These are phyloP conservation scores for Tauraco hartlaubi DNA, from an alignment of 2,797 vertebrate species.

Conservation along the genomic window DNA sequence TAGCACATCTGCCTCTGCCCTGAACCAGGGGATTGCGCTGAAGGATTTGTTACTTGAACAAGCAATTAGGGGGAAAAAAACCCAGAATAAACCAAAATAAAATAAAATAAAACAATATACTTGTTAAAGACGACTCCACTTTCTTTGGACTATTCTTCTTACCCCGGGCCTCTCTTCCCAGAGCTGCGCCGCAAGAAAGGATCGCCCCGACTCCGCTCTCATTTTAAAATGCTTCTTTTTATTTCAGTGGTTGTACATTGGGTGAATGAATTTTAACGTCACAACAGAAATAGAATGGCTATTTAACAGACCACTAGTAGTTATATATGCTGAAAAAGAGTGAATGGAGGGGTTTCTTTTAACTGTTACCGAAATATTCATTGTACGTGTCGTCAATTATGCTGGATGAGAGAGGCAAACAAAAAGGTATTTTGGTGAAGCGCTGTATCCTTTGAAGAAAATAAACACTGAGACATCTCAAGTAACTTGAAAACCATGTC, in stretches of 20 bases:
- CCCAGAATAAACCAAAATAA: too few relatives aligned
- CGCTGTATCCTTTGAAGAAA: constrained; percentile 66
- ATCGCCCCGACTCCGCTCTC: neutral
- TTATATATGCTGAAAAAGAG: constrained; percentile 80
- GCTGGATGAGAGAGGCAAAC: constrained; percentile 79
- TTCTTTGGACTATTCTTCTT: neutral
- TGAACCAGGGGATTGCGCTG: fast-evolving
- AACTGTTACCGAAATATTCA: constrained; percentile 77
- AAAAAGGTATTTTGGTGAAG: constrained; percentile 77
- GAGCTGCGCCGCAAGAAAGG: neutral
- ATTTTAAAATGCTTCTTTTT: constrained; percentile 86
- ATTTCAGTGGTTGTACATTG: constrained; percentile 86
- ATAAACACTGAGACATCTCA: constrained; percentile 62
- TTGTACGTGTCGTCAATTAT: constrained; percentile 71
- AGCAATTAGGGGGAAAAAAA: neutral
- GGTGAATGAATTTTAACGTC: constrained; percentile 83
- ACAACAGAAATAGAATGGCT: constrained; percentile 84
- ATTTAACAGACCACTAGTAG: constrained; percentile 83
- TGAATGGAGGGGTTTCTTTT: constrained; percentile 69
- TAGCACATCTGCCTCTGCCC: fast-evolving
- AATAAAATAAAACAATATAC: neutral
- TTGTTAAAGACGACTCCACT: neutral
- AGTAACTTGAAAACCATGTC: constrained; percentile 70
- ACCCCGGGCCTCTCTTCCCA: neutral
- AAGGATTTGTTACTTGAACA: neutral